Evolutionary conservation across 2,888 invertebrate genomes (phyloP).

Genomic region (Drosophila atroscutellata): DNA sequence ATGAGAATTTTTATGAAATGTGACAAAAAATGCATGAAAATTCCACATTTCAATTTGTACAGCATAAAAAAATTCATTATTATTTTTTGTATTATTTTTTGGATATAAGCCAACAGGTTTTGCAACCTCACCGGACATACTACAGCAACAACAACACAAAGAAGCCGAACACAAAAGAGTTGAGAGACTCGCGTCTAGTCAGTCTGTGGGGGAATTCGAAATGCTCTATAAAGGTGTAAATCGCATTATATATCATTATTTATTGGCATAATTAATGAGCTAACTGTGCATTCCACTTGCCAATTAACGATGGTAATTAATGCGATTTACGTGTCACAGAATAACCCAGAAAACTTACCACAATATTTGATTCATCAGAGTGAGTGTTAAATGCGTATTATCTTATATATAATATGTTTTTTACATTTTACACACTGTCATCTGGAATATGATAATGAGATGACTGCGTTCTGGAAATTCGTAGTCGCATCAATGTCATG

Average conservation of each 20-base stretch:
- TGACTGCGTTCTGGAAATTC: slow-evolving; percentile 8
- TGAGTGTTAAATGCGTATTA: neutral
- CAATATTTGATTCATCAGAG: neutral
- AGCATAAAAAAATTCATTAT: slow-evolving; percentile 12
- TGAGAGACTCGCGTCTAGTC: neutral
- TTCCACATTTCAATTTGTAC: slow-evolving; percentile 28
- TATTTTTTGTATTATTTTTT: slow-evolving; percentile 13
- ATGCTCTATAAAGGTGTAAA: slow-evolving; percentile 47
- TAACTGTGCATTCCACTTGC: neutral
- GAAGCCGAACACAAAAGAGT: slow-evolving; percentile 55
- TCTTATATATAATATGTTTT: no score
- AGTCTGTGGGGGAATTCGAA: slow-evolving; percentile 15
- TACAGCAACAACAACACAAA: slow-evolving; percentile 22
- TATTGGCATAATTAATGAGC: neutral
- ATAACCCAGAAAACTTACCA: neutral
- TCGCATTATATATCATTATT: slow-evolving; percentile 4
- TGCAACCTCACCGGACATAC: slow-evolving; percentile 49
- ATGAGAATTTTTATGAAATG: slow-evolving; percentile 11
- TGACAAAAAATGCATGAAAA: slow-evolving; percentile 29
- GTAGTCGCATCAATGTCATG: slow-evolving; percentile 26
- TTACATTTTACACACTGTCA: neutral
- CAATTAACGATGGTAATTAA: neutral
- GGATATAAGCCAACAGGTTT: slow-evolving; percentile 59
- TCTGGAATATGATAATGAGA: neutral
- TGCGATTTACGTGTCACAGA: slow-evolving; percentile 3